phyloP scores from a whole-genome alignment of 2,797 vertebrate species.

The Sebastes itinus region DNA sequence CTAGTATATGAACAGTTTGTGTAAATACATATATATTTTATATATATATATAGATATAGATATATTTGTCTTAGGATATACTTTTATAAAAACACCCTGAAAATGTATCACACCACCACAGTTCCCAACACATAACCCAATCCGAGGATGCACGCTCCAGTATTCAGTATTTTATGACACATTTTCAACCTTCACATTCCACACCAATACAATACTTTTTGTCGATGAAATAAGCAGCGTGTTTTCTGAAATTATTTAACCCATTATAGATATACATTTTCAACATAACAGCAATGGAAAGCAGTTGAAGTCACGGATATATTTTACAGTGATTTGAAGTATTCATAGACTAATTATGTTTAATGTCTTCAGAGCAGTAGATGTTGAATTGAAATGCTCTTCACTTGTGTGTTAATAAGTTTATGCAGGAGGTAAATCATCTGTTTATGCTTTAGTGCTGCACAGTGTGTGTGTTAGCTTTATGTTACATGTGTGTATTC shows the following conservation, averaged over 20 bases:
- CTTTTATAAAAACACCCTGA: too few relatives aligned
- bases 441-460: neutral
- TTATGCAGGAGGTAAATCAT: neutral
- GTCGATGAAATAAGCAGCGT: neutral
- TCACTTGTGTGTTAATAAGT: neutral
- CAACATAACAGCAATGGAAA: neutral
- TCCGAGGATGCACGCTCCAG: too few relatives aligned
- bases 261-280: neutral
- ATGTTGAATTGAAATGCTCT: slow-evolving; percentile 1
- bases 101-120: too few relatives aligned
- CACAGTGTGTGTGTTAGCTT: neutral
- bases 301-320: neutral
- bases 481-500: neutral
- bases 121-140: too few relatives aligned
- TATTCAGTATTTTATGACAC: neutral
- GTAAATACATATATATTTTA: too few relatives aligned
- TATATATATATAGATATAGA: too few relatives aligned
- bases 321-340: neutral
- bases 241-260: neutral
- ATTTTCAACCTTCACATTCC: neutral
- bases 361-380: slow-evolving; percentile 3
- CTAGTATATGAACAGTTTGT: too few relatives aligned
- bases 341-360: slow-evolving; percentile 2
- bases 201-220: too few relatives aligned
- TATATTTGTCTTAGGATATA: too few relatives aligned